These are phyloP conservation scores for Coccyzus lansbergi DNA, from an alignment of 2,797 vertebrate genomes.

Conservation along the genomic window DNA sequence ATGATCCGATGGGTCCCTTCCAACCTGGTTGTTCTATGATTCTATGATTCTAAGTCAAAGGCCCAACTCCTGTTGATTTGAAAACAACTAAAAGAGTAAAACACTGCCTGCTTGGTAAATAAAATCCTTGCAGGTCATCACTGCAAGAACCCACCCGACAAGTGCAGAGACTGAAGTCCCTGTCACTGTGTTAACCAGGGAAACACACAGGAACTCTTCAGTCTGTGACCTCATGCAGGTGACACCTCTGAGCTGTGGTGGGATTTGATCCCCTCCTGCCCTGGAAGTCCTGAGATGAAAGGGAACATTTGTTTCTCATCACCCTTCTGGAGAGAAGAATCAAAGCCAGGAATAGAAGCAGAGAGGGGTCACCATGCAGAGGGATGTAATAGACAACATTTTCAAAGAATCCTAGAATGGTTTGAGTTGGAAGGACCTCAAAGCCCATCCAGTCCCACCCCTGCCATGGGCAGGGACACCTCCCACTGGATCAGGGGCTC, in stretches of 20 bases:
- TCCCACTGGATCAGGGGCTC: no score
- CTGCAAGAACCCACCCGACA: not conserved
- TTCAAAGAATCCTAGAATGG: not conserved
- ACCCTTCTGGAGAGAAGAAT: not conserved
- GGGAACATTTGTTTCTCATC: not conserved
- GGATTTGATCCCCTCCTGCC: not conserved
- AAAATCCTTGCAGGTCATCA: no score
- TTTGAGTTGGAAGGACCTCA: no score
- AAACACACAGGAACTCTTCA: rapidly evolving
- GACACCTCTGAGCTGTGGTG: not conserved
- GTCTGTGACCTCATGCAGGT: not conserved
- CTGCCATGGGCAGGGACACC: no score
- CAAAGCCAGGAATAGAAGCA: not conserved
- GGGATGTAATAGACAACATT: not conserved
- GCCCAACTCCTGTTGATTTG: not conserved
- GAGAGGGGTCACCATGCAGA: not conserved
- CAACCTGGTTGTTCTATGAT: no score
- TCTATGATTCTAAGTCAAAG: no score
- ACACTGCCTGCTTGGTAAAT: not conserved
- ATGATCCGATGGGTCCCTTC: no score
- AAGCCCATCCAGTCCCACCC: no score
- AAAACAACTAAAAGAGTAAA: not conserved
- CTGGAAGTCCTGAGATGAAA: not conserved
- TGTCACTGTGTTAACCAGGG: not conserved
- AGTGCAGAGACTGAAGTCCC: not conserved